Percentiles rank a stretch among this genome's conserved stretches.
Evolutionary conservation across 2,113 vertebrate genomes (phyloP).

Genomic region (Thinocorus orbignyianus): DNA sequence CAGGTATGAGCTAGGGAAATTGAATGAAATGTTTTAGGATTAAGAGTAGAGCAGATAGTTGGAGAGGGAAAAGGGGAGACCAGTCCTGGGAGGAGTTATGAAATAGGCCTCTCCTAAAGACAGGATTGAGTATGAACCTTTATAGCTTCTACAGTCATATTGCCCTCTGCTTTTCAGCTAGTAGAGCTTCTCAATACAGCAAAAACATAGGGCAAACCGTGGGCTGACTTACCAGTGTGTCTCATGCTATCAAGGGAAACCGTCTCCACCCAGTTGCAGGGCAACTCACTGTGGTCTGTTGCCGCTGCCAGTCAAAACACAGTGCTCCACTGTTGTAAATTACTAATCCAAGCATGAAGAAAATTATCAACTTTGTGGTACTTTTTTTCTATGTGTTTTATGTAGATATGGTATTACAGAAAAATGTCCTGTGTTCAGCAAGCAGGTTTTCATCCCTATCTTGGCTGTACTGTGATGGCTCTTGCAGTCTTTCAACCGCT

Average conservation of each 20-base stretch:
- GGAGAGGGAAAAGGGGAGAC: background rate
- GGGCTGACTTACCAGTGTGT: no score
- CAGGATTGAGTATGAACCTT: background rate
- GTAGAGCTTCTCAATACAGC: background rate
- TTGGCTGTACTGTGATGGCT: conserved; percentile 80
- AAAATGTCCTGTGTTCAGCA: conserved; percentile 65
- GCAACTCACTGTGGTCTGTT: background rate
- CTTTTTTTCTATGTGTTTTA: background rate
- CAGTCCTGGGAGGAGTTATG: background rate
- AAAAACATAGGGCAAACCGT: background rate
- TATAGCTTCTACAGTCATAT: background rate
- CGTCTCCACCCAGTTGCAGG: background rate
- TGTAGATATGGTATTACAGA: background rate
- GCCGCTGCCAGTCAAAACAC: background rate
- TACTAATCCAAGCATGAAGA: background rate
- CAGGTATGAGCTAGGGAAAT: background rate
- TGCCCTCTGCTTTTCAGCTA: background rate
- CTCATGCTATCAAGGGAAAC: background rate
- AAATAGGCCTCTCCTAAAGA: background rate
- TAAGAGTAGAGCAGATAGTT: background rate
- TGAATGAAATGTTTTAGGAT: background rate
- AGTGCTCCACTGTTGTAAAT: background rate
- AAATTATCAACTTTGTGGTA: background rate
- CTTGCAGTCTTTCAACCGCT: conserved; percentile 81
- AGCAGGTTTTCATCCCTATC: conserved; percentile 85